phyloP scores from a whole-genome alignment of 2,797 vertebrate genomes.

The Microctenopoma steveboyesi region DNA sequence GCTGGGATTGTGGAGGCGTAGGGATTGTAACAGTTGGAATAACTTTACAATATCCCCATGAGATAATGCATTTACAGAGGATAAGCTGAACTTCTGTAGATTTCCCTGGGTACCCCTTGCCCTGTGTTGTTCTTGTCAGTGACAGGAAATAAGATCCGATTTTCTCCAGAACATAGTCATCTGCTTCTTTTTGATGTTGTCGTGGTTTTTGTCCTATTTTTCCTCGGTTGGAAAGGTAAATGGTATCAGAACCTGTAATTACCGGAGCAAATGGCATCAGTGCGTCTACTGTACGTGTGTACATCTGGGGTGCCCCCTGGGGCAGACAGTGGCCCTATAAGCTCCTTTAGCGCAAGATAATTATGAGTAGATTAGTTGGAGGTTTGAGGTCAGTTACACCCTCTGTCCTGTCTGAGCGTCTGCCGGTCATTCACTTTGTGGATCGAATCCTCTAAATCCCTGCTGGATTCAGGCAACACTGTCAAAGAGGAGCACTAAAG shows the following conservation, averaged over 20 bases:
- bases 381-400: slow-evolving; percentile 57
- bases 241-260: slow-evolving; percentile 14
- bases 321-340: slow-evolving; percentile 63
- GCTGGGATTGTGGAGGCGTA: slow-evolving; percentile 19
- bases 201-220: slow-evolving; percentile 16
- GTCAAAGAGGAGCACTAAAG: slow-evolving; percentile 37
- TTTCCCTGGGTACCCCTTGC: slow-evolving; percentile 61
- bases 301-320: slow-evolving; percentile 63
- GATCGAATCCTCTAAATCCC: slow-evolving; percentile 63
- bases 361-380: slow-evolving; percentile 76
- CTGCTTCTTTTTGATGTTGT: background rate
- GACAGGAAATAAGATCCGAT: slow-evolving; percentile 39
- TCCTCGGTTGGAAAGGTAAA: slow-evolving; percentile 17
- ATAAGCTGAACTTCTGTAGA: slow-evolving; percentile 60
- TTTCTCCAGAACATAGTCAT: slow-evolving; percentile 16
- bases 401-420: slow-evolving; percentile 59
- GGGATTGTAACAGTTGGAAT: slow-evolving; percentile 55
- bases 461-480: slow-evolving; percentile 36
- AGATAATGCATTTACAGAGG: slow-evolving; percentile 60
- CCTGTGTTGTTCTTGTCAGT: slow-evolving; percentile 35
- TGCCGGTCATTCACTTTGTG: slow-evolving; percentile 56
- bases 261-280: slow-evolving; percentile 14
- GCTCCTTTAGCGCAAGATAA: slow-evolving; percentile 76
- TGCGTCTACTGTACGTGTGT: slow-evolving; percentile 13
- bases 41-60: slow-evolving; percentile 54